Percentiles rank a stretch among this genome's conserved stretches.
Evolutionary conservation across 2,797 vertebrate species (phyloP).

Genomic region (Pseudochirops corinnae): DNA sequence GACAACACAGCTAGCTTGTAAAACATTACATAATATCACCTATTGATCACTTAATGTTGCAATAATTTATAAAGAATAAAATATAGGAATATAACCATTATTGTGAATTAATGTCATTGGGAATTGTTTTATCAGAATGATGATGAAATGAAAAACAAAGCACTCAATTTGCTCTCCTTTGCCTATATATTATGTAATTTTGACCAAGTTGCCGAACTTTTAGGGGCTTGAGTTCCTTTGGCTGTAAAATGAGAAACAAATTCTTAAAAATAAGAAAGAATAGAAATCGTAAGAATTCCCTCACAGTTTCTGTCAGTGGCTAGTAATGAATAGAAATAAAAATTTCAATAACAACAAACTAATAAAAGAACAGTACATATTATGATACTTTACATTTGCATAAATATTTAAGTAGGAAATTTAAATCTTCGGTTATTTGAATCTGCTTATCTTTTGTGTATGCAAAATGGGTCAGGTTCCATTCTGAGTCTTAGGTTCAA

Average conservation of each 20-base stretch:
- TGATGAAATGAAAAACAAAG: not conserved
- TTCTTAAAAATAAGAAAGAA: not conserved
- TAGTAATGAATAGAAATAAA: not conserved
- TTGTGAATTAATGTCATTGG: not conserved
- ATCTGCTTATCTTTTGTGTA: not conserved
- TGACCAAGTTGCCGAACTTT: not conserved
- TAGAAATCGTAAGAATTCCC: not conserved
- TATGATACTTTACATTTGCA: not conserved
- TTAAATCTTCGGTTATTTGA: not conserved
- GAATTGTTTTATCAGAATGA: not conserved
- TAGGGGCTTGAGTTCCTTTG: not conserved
- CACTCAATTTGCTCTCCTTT: not conserved
- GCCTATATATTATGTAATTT: not conserved
- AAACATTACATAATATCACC: not conserved
- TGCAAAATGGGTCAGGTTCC: slow-evolving; percentile 3
- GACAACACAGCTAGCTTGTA: not conserved
- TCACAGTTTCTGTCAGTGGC: not conserved
- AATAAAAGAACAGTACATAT: not conserved
- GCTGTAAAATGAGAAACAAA: not conserved
- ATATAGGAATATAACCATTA: not conserved
- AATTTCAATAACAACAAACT: not conserved
- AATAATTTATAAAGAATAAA: not conserved
- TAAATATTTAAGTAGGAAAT: not conserved
- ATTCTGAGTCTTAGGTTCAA: not conserved
- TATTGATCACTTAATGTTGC: not conserved